These are phyloP conservation scores for Parus major DNA, from an alignment of 2,113 vertebrate genomes.

Conservation along the genomic window DNA sequence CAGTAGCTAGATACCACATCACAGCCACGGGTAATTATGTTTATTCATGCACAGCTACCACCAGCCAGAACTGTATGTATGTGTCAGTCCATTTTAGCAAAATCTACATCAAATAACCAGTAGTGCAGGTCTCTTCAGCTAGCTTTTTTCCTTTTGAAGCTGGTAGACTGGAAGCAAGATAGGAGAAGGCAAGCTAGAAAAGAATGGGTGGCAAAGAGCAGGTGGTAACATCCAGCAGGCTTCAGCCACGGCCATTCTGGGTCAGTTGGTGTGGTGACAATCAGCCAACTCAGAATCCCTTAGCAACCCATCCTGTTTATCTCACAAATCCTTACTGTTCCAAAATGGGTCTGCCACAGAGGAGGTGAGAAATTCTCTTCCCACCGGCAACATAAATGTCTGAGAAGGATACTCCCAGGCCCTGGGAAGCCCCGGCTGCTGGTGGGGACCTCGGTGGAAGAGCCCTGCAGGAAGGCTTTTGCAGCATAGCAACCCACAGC, in stretches of 20 bases:
- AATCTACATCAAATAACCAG: constrained; percentile 26
- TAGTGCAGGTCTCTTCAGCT: neutral
- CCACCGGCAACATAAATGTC: neutral
- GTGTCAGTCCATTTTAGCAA: constrained; percentile 19
- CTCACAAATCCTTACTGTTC: neutral
- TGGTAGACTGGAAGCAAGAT: neutral
- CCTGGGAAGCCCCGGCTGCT: neutral
- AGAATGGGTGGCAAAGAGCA: neutral
- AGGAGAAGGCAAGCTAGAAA: neutral
- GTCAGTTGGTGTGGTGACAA: neutral
- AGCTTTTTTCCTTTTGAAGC: neutral
- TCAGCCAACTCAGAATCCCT: neutral
- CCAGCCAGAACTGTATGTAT: neutral
- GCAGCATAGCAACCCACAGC: neutral
- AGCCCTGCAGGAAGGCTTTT: neutral
- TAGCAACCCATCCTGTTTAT: neutral
- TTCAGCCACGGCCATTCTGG: neutral
- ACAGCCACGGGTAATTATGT: constrained; percentile 3
- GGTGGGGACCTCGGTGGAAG: neutral
- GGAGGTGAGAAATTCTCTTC: neutral
- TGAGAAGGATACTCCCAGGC: neutral
- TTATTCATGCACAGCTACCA: constrained; percentile 45
- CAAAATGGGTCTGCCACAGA: neutral
- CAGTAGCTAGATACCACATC: constrained; percentile 31
- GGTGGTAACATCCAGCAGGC: neutral